Base-by-base conservation (phyloP, 2,888 invertebrate genomes). In the Poecilobothrus nobilitatus region DNA sequence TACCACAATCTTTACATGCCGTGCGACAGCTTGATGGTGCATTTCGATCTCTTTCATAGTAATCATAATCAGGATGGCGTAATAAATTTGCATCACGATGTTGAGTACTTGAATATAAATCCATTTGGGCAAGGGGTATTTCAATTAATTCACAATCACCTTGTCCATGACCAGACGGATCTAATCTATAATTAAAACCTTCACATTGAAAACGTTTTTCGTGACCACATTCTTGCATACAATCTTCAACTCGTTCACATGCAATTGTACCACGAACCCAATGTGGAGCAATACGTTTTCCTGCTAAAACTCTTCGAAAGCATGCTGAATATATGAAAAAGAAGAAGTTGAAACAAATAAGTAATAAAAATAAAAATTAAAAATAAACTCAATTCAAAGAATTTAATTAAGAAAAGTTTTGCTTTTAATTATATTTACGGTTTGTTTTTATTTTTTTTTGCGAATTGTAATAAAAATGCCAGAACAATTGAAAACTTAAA, bases 141-240 rank as follows among this genome's bases (percentile, higher is more conserved):
- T 91, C 88, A 73, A 91, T 87, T 68, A 92, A 81, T 79, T 92
- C 92, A 76, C 92, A 92, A 33, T 89, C 87, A 12, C 91, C 91
- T 80, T 89, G 89, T 0, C 88, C 88, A 69, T 88, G 85, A 73
- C 89, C 89, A 0, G 86, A 84, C 1, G 86, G 86, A 78, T 90
- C 91, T 76, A 90, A 89, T 86, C 91, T 87, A 82, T 91, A 92
- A 79, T 92, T 92, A 77, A 92, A 93, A 73, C 92, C 92, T 81
- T 91, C 91, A 76, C 93, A 93, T 72, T 86, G 86, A 77, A 92
- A 92, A 67, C 87, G 83, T 76, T 86, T 87, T 77, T 92, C 92
- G 8, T 85, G 84, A 2, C 89, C 89, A 74, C 93, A 93, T 74
- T 90, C 89, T 63, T 86, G 81, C 77, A 90, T 86, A 77, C 92